A percentile compares a stretch with the other conserved stretches of the same genome.
Conservation (phyloP, 1,140 invertebrate genomes). For the Colletes gigas region DNA sequence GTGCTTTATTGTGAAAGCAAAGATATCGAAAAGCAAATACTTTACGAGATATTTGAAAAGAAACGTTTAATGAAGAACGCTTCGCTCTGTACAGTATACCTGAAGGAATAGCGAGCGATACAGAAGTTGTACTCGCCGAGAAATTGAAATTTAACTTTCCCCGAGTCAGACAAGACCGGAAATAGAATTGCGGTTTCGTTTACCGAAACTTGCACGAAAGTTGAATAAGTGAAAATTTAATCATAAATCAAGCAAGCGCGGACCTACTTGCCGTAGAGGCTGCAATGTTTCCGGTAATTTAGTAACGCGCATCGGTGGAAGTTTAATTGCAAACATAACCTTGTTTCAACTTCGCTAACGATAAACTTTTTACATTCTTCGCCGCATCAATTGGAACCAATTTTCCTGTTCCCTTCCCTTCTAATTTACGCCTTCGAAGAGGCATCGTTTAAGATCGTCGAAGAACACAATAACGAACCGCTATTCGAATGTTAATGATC, state of each 20-base stretch:
- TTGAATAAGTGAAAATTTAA: slow-evolving; percentile 4
- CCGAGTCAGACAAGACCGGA: neutral
- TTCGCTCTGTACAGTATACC: neutral
- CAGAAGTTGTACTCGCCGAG: neutral
- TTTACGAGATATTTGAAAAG: too few species aligned
- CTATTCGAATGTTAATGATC: too few species aligned
- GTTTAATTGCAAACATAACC: slow-evolving; percentile 4
- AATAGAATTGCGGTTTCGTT: slow-evolving; percentile 4
- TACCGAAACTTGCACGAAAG: neutral
- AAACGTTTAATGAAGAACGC: too few species aligned
- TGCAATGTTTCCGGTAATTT: neutral
- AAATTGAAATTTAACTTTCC: slow-evolving; percentile 23
- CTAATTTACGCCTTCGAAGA: neutral
- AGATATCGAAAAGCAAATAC: too few species aligned
- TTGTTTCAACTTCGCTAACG: neutral
- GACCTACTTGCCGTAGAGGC: neutral
- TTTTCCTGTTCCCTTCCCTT: neutral
- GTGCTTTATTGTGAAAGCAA: too few species aligned
- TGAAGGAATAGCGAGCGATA: neutral
- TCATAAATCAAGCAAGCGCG: slow-evolving; percentile 14
- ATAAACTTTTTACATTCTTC: neutral
- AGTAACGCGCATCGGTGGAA: neutral
- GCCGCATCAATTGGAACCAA: neutral
- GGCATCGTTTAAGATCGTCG: too few species aligned
- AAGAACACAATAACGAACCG: too few species aligned